Evolutionary conservation across 1,140 invertebrate genomes (phyloP), one percentile per base, ranked within the genome.

Genomic region (Oryctes rhinoceros): DNA sequence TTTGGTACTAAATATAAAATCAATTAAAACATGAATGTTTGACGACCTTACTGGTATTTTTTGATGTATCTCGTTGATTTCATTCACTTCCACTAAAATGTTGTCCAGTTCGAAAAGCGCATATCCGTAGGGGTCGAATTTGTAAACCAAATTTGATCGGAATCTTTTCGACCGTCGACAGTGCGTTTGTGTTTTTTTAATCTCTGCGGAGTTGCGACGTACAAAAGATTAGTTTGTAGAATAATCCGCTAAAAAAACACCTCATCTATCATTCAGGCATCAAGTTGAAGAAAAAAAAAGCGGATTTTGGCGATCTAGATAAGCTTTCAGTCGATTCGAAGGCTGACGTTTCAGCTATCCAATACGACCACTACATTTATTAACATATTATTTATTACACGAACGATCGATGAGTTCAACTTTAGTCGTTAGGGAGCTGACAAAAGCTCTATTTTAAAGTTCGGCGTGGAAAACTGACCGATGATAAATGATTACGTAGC

Each of bases 141-240:
- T 71, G 65, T 71, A 71, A 71, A 71, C 65, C 65, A 71, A 71
- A 71, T 71, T 71, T 71, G 65, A 71, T 71, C 65, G 65, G 10
- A 71, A 24, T 37, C 20, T 24, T 71, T 71, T 18, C 35, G 24
- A 71, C 65, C 65, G 24, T 71, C 65, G 24, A 71, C 65, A 71
- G 65, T 35, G 65, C 35, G 24, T 71, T 71, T 71, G 18, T 71
- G 65, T 35, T 35, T 71, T n/a, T 71, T 71, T 71, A 71, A 71
- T 71, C 65, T 71, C 65, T 24, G 24, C n/a, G 24, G 65, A 30
- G 65, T 71, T 35, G 24, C 65, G 24, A 35, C 65, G 35, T 71
- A 71, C 24, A 71, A 71, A 71, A 71, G 65, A 71, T 71, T 71
- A 71, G 65, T 71, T 71, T 71, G 65, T 71, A 71, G 65, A 71